Evolutionary conservation across 1,140 invertebrate genomes (phyloP), one percentile per base, ranked within the genome.

Genomic region (Drosophila bocki): DNA sequence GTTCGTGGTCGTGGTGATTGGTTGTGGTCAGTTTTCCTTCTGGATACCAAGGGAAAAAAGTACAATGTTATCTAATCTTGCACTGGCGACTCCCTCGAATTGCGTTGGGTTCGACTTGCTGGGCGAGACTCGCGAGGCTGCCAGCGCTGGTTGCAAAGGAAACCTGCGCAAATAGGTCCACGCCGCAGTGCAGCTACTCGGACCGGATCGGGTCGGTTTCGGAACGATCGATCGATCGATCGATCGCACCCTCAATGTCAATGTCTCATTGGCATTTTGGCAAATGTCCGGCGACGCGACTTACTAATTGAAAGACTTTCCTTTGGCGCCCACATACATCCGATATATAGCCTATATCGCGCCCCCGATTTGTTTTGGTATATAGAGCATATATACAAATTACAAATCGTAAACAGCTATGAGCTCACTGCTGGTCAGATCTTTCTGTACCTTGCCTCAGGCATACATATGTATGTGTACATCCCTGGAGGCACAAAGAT

Each of bases 221-320:
- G 47, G 29, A 45, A 26, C 44, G 41, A 19, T 58, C 26, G 56
- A 12, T 57, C 32, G 44, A 53, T 63, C 51, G 44, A 53, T 63
- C 51, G 63, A 57, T 57, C 53, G 48, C 62, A 63, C 63, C 63
- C 81, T 85, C 85, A 90, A 90, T 90, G 85, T 90, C 85, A 90
- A 90, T 90, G 86, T 68, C 85, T 90, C 86, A 85, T 90, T 90
- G 85, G 78, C 75, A 90, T 85, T 90, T 90, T 90, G 85, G 85
- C 85, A 90, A 88, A 72, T 88, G 85, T 54, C 64, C 68, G 71
- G 60, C 75, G 67, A 80, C 53, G 63, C 80, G 81, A 72, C 65
- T 86, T 86, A 82, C 85, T 86, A 82, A 87, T 86, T 79, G 83
- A 63, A 59, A 57, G 51, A 62, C 57, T 76, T 61, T 68, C 65